phyloP scores from a whole-genome alignment of 2,113 vertebrate genomes.

The Geococcyx californianus region DNA sequence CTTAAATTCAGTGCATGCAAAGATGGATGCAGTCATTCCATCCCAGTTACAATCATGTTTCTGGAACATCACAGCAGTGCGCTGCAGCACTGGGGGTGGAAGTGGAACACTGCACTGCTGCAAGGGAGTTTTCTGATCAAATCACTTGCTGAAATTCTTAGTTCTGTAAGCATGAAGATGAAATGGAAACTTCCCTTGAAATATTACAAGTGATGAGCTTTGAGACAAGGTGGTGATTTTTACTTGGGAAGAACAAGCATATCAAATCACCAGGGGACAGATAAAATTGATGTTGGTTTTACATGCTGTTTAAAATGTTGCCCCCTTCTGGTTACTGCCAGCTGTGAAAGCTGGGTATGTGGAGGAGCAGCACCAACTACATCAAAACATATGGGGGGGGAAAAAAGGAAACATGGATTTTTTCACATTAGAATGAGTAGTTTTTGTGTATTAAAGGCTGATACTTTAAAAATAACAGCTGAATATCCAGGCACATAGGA shows the following conservation, averaged over 20 bases:
- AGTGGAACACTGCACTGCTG: too few relatives aligned
- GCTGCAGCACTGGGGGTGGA: too few relatives aligned
- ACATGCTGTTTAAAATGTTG: slow-evolving; percentile 48
- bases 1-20: neutral
- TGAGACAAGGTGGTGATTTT: neutral
- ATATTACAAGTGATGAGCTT: neutral
- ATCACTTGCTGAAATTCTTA: neutral
- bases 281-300: neutral
- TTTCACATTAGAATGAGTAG: neutral
- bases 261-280: neutral
- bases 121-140: neutral
- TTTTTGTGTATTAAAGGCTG: neutral
- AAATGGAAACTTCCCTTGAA: neutral
- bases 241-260: rapidly evolving
- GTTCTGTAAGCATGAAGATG: neutral
- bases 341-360: neutral
- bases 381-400: rapidly evolving
- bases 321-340: slow-evolving; percentile 69
- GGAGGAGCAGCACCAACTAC: neutral
- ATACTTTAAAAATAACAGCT: neutral
- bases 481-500: neutral
- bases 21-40: neutral
- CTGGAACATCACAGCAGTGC: neutral
- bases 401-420: neutral
- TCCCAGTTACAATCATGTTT: neutral